Evolutionary conservation across 2,888 invertebrate genomes (phyloP).

Genomic region (Tetheella fluctuosa): DNA sequence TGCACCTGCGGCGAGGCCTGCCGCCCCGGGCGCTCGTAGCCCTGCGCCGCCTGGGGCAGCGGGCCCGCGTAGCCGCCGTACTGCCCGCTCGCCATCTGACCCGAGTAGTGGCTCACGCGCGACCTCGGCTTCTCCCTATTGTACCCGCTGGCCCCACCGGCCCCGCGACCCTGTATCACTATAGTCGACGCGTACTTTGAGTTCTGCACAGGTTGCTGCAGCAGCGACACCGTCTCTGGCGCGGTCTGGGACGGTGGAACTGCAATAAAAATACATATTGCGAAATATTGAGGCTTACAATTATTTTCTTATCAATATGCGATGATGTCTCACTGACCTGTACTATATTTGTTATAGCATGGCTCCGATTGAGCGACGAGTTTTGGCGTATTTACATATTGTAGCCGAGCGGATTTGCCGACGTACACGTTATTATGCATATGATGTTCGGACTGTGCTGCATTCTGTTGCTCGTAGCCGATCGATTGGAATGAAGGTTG

Average conservation of each 20-base stretch:
- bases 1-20: conserved; percentile 62
- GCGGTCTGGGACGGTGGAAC: conserved; percentile 79
- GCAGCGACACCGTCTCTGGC: conserved; percentile 77
- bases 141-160: conserved; percentile 42
- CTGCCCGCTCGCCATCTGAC: conserved; percentile 42
- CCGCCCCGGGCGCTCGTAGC: conserved; percentile 42
- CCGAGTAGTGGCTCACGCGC: conserved; percentile 58
- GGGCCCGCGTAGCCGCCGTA: conserved; percentile 58
- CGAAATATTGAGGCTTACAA: not conserved
- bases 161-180: conserved; percentile 65
- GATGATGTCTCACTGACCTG: conserved; percentile 49
- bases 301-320: conserved; percentile 2
- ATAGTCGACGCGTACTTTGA: conserved; percentile 68
- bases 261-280: conserved; percentile 32
- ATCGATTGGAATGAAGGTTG: conserved; percentile 55
- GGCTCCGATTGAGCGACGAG: conserved; percentile 61
- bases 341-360: conserved; percentile 65
- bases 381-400: conserved; percentile 64
- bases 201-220: conserved; percentile 73
- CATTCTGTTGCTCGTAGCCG: conserved; percentile 53
- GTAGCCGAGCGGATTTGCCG: conserved; percentile 57
- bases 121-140: conserved; percentile 66
- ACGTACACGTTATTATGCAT: conserved; percentile 55
- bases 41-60: conserved; percentile 36
- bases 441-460: conserved; percentile 25